phyloP scores from a whole-genome alignment of 2,888 invertebrate species.

The Meteorus colon region DNA sequence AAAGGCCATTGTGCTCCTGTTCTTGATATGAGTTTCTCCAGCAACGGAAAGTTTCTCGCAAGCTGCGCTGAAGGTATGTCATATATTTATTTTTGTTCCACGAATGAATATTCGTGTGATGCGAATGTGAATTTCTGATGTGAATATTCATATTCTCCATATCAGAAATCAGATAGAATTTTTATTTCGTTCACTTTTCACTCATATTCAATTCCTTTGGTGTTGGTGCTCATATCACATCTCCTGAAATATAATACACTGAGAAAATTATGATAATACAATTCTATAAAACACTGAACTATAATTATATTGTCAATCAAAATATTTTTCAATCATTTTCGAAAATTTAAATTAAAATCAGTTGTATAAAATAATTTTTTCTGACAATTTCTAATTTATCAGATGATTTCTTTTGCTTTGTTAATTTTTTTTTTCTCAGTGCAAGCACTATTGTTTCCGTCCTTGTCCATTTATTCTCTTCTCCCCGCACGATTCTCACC shows the following conservation, averaged over 20 bases:
- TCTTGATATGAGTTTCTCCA: slow-evolving; percentile 85
- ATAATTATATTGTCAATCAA: no score
- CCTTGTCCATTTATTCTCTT: neutral
- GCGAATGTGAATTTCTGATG: no score
- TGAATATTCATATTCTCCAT: neutral
- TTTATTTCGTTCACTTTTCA: neutral
- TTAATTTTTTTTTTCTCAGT: no score
- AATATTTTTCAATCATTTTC: no score
- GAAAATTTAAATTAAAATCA: no score
- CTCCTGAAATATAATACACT: no score
- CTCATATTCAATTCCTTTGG: neutral
- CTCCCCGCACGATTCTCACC: neutral
- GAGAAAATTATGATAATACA: no score
- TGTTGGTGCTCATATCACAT: neutral
- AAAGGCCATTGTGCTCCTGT: slow-evolving; percentile 88
- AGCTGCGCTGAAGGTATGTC: slow-evolving; percentile 87
- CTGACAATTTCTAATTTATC: no score
- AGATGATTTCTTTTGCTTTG: no score
- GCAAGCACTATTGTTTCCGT: neutral
- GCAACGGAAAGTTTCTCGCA: slow-evolving; percentile 89
- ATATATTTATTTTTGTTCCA: slow-evolving; percentile 18
- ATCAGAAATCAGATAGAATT: neutral
- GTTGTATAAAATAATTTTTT: no score
- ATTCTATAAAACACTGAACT: no score
- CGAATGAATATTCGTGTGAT: neutral